Conservation (phyloP, 2,888 invertebrate species). For the Tipula unca region DNA sequence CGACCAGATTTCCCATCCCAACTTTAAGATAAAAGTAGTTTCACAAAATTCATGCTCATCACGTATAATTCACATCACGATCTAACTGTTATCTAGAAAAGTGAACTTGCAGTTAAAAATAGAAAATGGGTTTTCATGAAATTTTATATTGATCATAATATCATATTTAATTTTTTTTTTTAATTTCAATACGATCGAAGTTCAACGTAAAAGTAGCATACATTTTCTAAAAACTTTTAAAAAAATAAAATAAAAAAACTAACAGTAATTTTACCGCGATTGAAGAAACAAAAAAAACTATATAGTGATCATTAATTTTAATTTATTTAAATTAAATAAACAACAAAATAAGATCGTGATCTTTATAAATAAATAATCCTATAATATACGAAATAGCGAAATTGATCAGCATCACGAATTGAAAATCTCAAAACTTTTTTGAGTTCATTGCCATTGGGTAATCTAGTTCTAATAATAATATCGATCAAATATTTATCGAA, state of each 20-base stretch:
- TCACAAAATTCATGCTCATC: neutral
- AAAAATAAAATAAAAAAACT: neutral
- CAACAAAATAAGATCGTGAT: slow-evolving; percentile 1
- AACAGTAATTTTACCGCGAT: neutral
- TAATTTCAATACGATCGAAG: neutral
- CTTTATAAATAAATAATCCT: neutral
- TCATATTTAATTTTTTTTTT: neutral
- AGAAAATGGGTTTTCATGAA: neutral
- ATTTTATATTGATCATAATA: neutral
- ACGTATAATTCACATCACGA: neutral
- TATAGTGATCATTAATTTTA: neutral
- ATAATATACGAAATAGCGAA: neutral
- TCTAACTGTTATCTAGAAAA: neutral
- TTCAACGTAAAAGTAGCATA: neutral
- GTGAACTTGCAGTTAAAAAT: neutral
- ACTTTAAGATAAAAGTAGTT: neutral
- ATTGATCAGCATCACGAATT: neutral
- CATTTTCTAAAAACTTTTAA: neutral
- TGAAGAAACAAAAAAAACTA: neutral
- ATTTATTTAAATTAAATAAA: neutral
- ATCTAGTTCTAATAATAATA: neutral
- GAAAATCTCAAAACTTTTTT: neutral
- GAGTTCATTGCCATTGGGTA: neutral
- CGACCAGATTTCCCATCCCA: neutral
- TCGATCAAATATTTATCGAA: neutral